These are phyloP conservation scores for Athene cunicularia DNA, from an alignment of 2,113 vertebrate genomes.

Conservation along the genomic window DNA sequence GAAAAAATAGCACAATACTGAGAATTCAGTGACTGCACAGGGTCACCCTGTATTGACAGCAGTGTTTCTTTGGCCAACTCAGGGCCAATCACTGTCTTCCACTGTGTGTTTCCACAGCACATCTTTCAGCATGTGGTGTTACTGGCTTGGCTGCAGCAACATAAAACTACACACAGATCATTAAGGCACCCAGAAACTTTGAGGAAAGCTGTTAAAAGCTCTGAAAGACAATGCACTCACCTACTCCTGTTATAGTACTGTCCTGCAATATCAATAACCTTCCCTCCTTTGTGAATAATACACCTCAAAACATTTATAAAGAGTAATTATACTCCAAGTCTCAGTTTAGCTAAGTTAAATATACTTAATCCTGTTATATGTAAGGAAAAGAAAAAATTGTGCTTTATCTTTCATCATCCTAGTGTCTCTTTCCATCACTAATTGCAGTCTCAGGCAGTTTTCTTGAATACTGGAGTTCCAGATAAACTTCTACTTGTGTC, in stretches of 20 bases:
- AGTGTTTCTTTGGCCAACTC: not conserved
- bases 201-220: not conserved
- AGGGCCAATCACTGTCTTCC: not conserved
- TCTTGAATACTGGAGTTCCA: not conserved
- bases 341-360: not conserved
- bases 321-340: not conserved
- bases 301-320: not conserved
- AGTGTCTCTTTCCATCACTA: not conserved
- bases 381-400: not conserved
- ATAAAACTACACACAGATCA: not conserved
- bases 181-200: not conserved
- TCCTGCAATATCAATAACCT: not conserved
- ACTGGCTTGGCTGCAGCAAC: not conserved
- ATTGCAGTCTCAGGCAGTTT: not conserved
- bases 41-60: not conserved
- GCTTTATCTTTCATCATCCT: not conserved
- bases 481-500: not conserved
- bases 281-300: not conserved
- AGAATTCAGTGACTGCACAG: not conserved
- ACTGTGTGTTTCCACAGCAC: not conserved
- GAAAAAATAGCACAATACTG: not conserved
- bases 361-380: not conserved
- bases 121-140: not conserved
- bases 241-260: not conserved
- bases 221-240: not conserved